Base-by-base conservation (phyloP, 2,797 vertebrate species). In the Platyrinchus mystaceus region DNA sequence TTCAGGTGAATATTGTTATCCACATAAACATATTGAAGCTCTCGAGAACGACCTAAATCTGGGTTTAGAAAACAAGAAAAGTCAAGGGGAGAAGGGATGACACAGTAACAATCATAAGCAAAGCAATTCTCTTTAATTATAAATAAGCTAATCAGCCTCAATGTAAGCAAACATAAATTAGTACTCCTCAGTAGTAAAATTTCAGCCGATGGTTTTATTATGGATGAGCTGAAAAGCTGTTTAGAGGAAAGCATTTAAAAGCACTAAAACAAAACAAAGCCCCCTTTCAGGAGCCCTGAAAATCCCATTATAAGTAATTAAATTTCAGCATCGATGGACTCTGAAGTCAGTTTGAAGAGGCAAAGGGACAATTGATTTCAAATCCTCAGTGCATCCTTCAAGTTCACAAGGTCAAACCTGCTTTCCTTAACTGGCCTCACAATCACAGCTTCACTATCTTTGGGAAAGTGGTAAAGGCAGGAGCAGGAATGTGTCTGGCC, bases 31-130 rank as follows among this genome's bases (percentile, higher is more conserved):
- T 99, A 99, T 12, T 99, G 98, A 75, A 98, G 98, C 97, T 99
- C 99, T 95, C 98, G 98, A 97, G 99, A 99, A 95, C 98, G 99
- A 98, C 99, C 99, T 98, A 99, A 98, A 98, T 99, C 99, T 99
- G 98, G 59, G 78, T 56, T 69, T 43, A 95, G 74, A 95, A 93
- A 78, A 96, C 4, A 91, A 73, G 50, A 82, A 41, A 66, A 84
- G 84, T 94, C 66, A 97, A 64, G 12, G 16, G 30, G 19, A 90
- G 56, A 90, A 92, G 77, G 76, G 56, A 91, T 59, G 69, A 71
- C 90, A 83, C 1, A 71, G 44, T 76, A 43, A 77, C 62, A 83
- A 76, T 56, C 89, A 66, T 7, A 58, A 87, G 43, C 44, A 95
- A 89, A 84, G 46, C 16, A 70, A 55, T 86, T 92, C 19, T 83